Evolutionary conservation across 2,888 invertebrate species (phyloP), one percentile per base, ranked within the genome.

Genomic region (Megalurothrips usitatus): DNA sequence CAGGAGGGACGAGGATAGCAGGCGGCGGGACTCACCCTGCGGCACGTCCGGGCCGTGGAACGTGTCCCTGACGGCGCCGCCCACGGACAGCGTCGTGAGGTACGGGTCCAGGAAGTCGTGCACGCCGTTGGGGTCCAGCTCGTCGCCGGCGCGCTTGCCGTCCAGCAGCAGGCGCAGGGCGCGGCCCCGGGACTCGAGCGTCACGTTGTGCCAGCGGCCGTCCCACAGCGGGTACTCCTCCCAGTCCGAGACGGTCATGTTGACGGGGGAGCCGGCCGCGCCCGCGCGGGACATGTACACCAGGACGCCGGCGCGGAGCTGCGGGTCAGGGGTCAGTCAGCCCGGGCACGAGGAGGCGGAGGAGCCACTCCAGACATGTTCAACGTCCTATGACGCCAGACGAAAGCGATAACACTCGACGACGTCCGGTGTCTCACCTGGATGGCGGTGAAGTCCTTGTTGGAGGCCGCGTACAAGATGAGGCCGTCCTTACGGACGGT

Each of bases 41-140:
- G 83, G 81, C 48, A 82, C 85, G 82, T 90, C 89, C 75, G 90
- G 89, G 10, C 87, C 88, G 81, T 89, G 87, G 83, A 92, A 89
- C 84, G 91, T 89, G 84, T 92, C 92, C 28, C 90, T 87, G 85
- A 91, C 91, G 0, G 92, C 91, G 12, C 95, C 96, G 75, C 97
- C 97, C 75, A 98, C 87, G 3, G 93, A 92, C 81, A 98, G 87
- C 8, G 92, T 90, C 0, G 94, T 94, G 80, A 98, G 88, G 86
- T 97, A 96, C 0, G 97, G 96, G 87, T 97, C 97, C 58, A 97
- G 90, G 86, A 97, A 97, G 86, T 97, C 96, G 86, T 97, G 97
- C 0, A 96, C 94, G 4, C 95, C 94, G 19, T 93, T 94, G 0
- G 94, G 90, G 85, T 96, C 96, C 8, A 97, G 88, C 86, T 96